A percentile compares a stretch with the other conserved stretches of the same genome.
These are phyloP conservation scores for Panthera leo DNA, from an alignment of 2,113 vertebrate species.

Conservation along the genomic window DNA sequence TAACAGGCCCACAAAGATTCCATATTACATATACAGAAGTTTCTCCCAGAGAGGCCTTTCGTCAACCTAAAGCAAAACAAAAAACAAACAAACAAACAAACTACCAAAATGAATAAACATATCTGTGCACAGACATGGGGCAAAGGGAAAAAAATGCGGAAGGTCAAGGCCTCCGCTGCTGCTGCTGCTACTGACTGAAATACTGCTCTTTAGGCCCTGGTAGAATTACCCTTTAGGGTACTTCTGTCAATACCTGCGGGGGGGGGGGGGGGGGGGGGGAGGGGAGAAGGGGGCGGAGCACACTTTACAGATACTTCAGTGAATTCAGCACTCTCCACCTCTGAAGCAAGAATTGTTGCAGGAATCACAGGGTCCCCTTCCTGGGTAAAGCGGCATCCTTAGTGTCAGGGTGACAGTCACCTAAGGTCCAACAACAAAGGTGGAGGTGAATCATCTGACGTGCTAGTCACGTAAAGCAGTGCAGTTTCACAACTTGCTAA, in stretches of 20 bases:
- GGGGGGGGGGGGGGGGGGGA: neutral
- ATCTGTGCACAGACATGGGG: neutral
- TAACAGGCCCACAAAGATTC: neutral
- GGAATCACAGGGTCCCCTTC: neutral
- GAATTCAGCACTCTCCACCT: constrained; percentile 22
- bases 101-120: neutral
- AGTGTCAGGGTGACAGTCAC: neutral
- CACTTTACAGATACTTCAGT: neutral
- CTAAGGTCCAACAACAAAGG: neutral
- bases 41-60: neutral
- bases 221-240: neutral
- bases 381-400: neutral
- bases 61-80: neutral
- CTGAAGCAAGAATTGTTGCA: neutral
- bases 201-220: neutral
- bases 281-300: rapidly evolving
- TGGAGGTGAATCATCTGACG: neutral
- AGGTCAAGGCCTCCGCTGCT: neutral
- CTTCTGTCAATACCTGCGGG: neutral
- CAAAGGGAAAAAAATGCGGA: neutral
- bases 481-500: neutral
- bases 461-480: neutral
- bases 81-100: neutral
- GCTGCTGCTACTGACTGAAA: neutral
- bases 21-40: neutral